Evolutionary conservation across 2,797 vertebrate species (phyloP).

Genomic region (Myoxocephalus aenaeus): DNA sequence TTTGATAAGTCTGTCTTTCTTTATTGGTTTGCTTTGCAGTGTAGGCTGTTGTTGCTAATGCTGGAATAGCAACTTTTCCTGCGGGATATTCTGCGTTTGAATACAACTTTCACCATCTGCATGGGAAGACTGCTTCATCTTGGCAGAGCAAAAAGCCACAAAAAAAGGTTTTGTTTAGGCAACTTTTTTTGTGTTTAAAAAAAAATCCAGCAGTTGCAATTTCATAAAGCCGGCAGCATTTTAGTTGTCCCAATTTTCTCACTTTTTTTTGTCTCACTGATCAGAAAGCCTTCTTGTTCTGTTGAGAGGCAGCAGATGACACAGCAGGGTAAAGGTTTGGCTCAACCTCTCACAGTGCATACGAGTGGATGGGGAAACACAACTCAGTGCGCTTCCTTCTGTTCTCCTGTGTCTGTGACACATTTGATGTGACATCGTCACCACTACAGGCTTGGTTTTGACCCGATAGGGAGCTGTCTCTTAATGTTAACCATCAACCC

Average conservation of each 20-base stretch:
- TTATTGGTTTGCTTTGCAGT: too few species aligned
- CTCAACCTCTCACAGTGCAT: conserved; percentile 34
- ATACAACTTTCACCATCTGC: background rate
- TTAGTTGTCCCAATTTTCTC: conserved; percentile 1
- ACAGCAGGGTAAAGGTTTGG: conserved; percentile 44
- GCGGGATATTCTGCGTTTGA: background rate
- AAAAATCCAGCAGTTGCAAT: background rate
- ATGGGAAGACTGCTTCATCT: background rate
- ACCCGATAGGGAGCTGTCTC: conserved; percentile 69
- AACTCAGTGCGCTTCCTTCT: conserved; percentile 50
- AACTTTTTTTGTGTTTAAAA: background rate
- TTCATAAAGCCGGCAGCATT: background rate
- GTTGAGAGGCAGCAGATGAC: conserved; percentile 42
- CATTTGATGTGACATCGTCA: conserved; percentile 73
- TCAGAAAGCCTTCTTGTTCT: conserved; percentile 22
- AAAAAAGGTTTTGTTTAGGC: background rate
- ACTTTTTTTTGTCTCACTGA: conserved; percentile 9
- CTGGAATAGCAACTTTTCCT: background rate
- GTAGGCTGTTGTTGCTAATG: background rate
- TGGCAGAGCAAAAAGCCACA: background rate
- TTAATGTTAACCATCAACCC: conserved; percentile 46
- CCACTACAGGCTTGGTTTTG: conserved; percentile 54
- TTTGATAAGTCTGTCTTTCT: too few species aligned
- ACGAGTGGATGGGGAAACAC: conserved; percentile 40
- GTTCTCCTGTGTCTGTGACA: conserved; percentile 66